Percentiles rank a stretch among this genome's conserved stretches.
Evolutionary conservation across 1,140 invertebrate species (phyloP).

Genomic region (Colletes latitarsis): DNA sequence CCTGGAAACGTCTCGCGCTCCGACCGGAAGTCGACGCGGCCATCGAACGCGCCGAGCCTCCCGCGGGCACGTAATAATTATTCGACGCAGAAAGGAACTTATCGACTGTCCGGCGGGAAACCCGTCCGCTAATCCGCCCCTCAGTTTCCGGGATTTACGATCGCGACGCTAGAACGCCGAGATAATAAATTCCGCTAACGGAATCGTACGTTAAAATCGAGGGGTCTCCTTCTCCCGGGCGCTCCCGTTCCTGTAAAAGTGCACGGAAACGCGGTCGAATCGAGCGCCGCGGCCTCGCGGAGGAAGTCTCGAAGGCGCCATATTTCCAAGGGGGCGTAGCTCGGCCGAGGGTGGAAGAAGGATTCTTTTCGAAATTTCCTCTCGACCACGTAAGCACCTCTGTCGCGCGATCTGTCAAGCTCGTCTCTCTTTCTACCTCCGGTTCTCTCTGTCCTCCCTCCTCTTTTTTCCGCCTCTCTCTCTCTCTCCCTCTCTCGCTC

Average conservation of each 20-base stretch:
- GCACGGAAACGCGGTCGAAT: conserved; percentile 27
- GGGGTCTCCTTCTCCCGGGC: not conserved
- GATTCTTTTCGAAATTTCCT: conserved; percentile 67
- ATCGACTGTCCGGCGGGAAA: not conserved
- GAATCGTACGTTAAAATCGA: conserved; percentile 11
- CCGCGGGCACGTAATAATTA: not conserved
- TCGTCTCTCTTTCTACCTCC: conserved; percentile 57
- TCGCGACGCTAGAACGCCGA: not conserved
- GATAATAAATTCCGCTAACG: conserved; percentile 21
- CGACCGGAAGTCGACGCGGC: not conserved
- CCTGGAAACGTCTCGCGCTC: conserved; percentile 31
- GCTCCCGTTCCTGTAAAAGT: not conserved
- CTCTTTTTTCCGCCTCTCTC: conserved; percentile 39
- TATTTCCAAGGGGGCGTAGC: conserved; percentile 56
- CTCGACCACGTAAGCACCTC: conserved; percentile 72
- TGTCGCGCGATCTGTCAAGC: conserved; percentile 75
- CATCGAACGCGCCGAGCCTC: not conserved
- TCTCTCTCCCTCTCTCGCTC: conserved; percentile 49
- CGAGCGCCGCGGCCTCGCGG: not conserved
- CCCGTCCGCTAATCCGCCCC: not conserved
- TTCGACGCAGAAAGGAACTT: not conserved
- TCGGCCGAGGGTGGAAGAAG: conserved; percentile 44
- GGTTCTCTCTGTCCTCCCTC: conserved; percentile 53
- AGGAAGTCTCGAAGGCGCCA: conserved; percentile 57
- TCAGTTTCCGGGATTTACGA: conserved; percentile 7